Evolutionary conservation across 2,113 vertebrate species (phyloP).

Genomic region (Oxygymnocypris stewartii): DNA sequence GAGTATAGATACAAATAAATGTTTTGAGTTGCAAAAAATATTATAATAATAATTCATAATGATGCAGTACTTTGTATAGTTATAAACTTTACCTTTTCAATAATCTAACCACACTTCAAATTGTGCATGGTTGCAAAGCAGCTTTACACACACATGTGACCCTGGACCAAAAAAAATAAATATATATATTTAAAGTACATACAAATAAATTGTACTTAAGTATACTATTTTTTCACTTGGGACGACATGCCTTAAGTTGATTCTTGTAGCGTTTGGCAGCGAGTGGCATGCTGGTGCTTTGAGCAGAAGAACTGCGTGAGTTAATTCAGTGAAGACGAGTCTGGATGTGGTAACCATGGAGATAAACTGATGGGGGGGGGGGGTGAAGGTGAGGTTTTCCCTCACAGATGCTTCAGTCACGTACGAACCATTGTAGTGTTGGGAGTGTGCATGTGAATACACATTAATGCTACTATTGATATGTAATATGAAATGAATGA

Average conservation of each 20-base stretch:
- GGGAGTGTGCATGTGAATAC: not conserved
- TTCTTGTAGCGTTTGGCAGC: not conserved
- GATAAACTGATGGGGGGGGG: slow-evolving; percentile 63
- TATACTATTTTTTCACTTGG: no score
- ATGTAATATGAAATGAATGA: not conserved
- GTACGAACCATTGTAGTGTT: slow-evolving; percentile 34
- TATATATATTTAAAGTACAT: no score
- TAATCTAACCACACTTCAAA: no score
- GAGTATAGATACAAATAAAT: no score
- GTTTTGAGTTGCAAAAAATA: no score
- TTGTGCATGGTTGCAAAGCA: no score
- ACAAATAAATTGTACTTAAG: no score
- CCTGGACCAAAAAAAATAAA: no score
- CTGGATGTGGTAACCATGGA: slow-evolving; percentile 67
- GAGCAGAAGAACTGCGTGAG: not conserved
- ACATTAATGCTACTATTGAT: not conserved
- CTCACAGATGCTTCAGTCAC: slow-evolving; percentile 44
- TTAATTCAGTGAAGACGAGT: not conserved
- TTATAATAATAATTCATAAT: no score
- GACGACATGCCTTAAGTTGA: not conserved
- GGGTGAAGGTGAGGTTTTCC: slow-evolving; percentile 48
- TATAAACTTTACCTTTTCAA: no score
- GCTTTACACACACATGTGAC: no score
- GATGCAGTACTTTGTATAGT: no score
- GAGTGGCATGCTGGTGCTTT: not conserved